These are phyloP conservation scores for Gerris lacustris DNA, from an alignment of 2,888 invertebrate genomes.

Conservation along the genomic window DNA sequence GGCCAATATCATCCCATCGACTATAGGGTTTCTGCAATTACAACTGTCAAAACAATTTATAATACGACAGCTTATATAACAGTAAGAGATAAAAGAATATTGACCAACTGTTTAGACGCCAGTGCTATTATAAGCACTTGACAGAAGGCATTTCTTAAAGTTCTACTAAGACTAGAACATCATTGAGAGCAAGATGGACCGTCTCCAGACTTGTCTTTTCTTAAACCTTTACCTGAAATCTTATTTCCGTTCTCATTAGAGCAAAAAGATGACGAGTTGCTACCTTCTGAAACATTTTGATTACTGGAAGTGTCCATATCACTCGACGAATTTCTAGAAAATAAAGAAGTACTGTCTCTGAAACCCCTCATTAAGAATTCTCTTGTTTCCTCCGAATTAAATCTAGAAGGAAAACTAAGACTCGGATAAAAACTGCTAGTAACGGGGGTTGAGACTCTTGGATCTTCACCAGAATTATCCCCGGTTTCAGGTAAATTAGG, in stretches of 20 bases:
- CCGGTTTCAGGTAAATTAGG: neutral
- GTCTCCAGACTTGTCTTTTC: neutral
- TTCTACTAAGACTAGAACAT: neutral
- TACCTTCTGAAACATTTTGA: conserved; percentile 1
- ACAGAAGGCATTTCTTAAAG: neutral
- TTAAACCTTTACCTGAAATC: neutral
- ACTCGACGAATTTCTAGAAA: neutral
- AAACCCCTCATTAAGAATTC: neutral
- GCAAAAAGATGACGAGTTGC: neutral
- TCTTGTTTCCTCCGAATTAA: neutral
- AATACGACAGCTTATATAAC: too few relatives aligned
- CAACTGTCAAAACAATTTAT: too few relatives aligned
- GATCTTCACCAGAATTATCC: neutral
- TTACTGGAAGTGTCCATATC: neutral
- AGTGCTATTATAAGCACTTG: neutral
- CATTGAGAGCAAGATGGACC: neutral
- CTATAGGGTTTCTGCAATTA: too few relatives aligned
- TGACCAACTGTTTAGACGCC: too few relatives aligned
- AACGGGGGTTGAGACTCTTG: neutral
- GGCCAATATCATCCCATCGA: too few relatives aligned
- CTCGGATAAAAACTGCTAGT: neutral
- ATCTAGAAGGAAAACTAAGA: neutral
- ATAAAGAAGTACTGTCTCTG: neutral
- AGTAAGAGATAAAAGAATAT: too few relatives aligned
- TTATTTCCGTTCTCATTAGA: neutral